Evolutionary conservation across 2,888 invertebrate genomes (phyloP).

Genomic region (Cheilosia vernalis): DNA sequence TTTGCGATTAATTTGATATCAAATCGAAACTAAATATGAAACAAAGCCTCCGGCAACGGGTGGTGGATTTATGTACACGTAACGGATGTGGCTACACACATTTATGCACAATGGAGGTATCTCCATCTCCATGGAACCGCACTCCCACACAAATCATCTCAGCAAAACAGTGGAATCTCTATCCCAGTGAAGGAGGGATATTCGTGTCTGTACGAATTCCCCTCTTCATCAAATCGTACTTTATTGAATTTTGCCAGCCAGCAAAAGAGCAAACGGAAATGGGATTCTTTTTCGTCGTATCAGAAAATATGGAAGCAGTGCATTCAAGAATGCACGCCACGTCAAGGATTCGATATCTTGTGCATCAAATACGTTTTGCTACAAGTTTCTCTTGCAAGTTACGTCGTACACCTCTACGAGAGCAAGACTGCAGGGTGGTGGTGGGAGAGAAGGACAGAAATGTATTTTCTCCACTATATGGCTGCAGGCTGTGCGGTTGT

Average conservation of each 20-base stretch:
- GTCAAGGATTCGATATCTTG: slow-evolving; percentile 21
- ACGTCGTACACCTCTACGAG: not conserved
- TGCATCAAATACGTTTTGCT: slow-evolving; percentile 1
- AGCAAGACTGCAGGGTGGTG: not conserved
- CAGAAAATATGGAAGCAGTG: not conserved
- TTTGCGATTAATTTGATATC: slow-evolving; percentile 44
- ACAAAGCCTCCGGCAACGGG: slow-evolving; percentile 3
- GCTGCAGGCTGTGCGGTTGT: not conserved
- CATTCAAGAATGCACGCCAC: slow-evolving; percentile 10
- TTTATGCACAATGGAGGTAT: not conserved
- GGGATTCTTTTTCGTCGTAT: not conserved
- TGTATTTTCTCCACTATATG: not conserved
- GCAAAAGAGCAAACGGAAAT: not conserved
- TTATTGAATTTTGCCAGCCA: slow-evolving; percentile 7
- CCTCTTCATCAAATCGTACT: not conserved
- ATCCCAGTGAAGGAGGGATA: not conserved
- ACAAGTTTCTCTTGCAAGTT: slow-evolving; percentile 7
- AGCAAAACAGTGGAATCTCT: not conserved
- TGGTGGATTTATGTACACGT: not conserved
- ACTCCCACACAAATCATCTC: not conserved
- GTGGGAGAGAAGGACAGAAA: not conserved
- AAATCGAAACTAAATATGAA: slow-evolving; percentile 22
- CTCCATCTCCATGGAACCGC: not conserved
- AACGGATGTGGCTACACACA: not conserved
- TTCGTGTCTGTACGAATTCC: not conserved